Conservation (phyloP, 2,113 vertebrate genomes). For the Equus quagga region DNA sequence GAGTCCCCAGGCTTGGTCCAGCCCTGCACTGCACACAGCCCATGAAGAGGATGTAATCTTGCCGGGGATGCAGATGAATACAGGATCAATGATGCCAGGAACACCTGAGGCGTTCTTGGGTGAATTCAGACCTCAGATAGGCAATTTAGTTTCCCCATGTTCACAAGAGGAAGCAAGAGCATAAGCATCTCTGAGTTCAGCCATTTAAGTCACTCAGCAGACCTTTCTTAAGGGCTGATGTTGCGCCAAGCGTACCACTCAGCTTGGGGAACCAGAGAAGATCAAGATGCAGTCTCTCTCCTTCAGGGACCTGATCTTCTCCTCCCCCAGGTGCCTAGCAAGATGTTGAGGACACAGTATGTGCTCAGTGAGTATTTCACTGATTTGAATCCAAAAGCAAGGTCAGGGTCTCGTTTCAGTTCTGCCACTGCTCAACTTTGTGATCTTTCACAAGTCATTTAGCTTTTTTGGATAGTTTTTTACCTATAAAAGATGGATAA, state of each 20-base stretch:
- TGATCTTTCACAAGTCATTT: background rate
- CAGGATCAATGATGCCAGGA: background rate
- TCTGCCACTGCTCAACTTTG: background rate
- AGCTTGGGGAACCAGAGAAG: background rate
- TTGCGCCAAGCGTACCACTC: background rate
- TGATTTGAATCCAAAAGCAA: background rate
- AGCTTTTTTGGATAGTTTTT: background rate
- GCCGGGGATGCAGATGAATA: background rate
- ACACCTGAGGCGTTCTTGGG: background rate
- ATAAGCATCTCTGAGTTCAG: background rate
- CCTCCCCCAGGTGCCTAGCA: background rate
- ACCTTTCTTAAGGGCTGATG: background rate
- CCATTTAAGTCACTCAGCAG: background rate
- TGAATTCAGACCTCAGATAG: background rate
- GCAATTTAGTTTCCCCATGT: background rate
- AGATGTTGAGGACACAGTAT: background rate
- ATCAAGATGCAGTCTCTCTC: background rate
- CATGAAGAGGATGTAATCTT: background rate
- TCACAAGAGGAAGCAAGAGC: background rate
- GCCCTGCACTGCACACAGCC: background rate
- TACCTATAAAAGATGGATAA: background rate
- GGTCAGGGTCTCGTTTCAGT: background rate
- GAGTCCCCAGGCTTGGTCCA: background rate
- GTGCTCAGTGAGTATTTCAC: background rate
- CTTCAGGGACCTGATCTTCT: background rate